Percentiles rank a stretch among this genome's conserved stretches.
phyloP scores from a whole-genome alignment of 30 jellyfish, hydroid and myxozoan species.

The Chironex yamaguchii region DNA sequence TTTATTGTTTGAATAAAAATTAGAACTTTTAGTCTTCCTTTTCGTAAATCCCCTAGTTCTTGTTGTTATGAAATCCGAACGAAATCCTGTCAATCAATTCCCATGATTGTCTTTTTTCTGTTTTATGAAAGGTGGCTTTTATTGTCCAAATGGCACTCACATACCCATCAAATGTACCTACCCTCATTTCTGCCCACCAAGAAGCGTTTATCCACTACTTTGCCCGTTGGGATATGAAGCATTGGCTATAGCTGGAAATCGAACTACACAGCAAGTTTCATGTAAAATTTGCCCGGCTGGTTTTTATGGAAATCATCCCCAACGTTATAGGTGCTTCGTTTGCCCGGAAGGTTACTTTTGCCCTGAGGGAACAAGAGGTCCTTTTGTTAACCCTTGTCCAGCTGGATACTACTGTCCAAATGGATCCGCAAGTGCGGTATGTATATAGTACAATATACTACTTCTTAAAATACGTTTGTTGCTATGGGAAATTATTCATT shows the following conservation, averaged over 20 bases:
- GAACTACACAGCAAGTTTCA: slow-evolving; percentile 73
- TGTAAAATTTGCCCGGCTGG: slow-evolving; percentile 95
- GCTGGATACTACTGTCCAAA: slow-evolving; percentile 91
- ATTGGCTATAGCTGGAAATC: slow-evolving; percentile 75
- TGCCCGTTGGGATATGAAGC: slow-evolving; percentile 97
- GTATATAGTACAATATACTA: no score
- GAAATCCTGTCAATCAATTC: no score
- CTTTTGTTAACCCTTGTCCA: slow-evolving; percentile 86
- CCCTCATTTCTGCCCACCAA: slow-evolving; percentile 91
- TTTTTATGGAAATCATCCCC: slow-evolving; percentile 86
- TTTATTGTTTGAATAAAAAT: no score
- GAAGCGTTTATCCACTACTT: slow-evolving; percentile 68
- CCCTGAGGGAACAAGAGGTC: slow-evolving; percentile 93
- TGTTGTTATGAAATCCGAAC: no score
- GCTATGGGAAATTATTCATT: no score
- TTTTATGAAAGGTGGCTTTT: slow-evolving; percentile 80
- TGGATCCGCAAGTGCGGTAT: slow-evolving; percentile 80
- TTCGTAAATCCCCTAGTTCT: no score
- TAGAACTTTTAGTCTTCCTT: no score
- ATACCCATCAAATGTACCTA: slow-evolving; percentile 82
- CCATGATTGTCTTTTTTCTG: neutral
- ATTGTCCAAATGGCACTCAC: slow-evolving; percentile 91
- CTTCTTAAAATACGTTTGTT: no score
- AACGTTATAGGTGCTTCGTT: slow-evolving; percentile 75
- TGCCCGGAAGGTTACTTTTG: slow-evolving; percentile 95